Percentiles rank a stretch among this genome's conserved stretches.
phyloP scores from a whole-genome alignment of 2,888 invertebrate genomes.

The Epistrophella euchroma region DNA sequence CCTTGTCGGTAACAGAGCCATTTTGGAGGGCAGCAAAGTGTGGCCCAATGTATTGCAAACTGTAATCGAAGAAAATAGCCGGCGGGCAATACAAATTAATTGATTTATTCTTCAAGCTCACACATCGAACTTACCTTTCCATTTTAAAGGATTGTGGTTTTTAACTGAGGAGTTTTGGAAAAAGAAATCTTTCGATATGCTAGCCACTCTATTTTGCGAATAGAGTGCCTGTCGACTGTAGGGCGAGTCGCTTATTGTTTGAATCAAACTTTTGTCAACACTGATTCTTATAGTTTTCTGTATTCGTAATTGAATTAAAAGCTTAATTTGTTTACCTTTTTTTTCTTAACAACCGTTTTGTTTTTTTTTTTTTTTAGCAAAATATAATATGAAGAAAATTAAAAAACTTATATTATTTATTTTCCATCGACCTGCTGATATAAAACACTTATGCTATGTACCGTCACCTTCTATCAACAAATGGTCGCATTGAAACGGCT shows the following conservation, averaged over 20 bases:
- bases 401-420: neutral
- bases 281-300: slow-evolving; percentile 15
- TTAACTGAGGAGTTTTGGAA: neutral
- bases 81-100: neutral
- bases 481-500: neutral
- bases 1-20: slow-evolving; percentile 93
- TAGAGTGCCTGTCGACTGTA: neutral
- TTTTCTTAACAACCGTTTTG: neutral
- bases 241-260: neutral
- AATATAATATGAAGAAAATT: neutral
- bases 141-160: slow-evolving; percentile 1
- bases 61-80: neutral
- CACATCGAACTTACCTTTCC: slow-evolving; percentile 3
- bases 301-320: slow-evolving; percentile 16
- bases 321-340: neutral
- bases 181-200: neutral
- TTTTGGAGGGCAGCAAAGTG: slow-evolving; percentile 85
- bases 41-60: slow-evolving; percentile 85
- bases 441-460: neutral
- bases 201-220: neutral
- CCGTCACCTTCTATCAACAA: neutral
- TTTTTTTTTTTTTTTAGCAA: neutral
- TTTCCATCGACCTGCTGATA: neutral
- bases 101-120: neutral
- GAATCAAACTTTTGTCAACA: neutral